Evolutionary conservation across 1,140 invertebrate genomes (phyloP).

Genomic region (Hylyphantes graminicola): DNA sequence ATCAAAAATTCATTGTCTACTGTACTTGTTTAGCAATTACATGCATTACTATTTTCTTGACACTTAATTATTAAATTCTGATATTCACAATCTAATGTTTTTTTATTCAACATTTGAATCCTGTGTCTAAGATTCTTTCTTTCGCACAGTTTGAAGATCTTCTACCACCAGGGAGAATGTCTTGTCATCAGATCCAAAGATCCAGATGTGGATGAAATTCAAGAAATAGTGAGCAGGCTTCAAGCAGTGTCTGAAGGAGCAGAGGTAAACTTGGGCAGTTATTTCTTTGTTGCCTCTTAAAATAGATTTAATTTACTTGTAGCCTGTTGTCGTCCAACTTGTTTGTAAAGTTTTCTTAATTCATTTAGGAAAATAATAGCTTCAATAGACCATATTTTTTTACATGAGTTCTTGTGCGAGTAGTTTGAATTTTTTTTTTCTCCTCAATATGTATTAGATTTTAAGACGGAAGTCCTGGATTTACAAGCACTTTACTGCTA

Average conservation of each 20-base stretch:
- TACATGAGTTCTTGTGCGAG: no score
- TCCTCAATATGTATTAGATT: no score
- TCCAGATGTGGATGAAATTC: slow-evolving; percentile 75
- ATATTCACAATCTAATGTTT: neutral
- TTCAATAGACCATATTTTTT: no score
- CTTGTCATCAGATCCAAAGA: slow-evolving; percentile 72
- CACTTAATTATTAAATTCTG: neutral
- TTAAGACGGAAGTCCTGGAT: no score
- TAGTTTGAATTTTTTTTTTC: no score
- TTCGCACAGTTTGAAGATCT: slow-evolving; percentile 69
- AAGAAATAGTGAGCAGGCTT: slow-evolving; percentile 81
- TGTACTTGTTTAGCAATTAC: no score
- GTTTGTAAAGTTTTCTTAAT: no score
- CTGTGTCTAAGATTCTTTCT: neutral
- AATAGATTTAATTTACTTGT: neutral
- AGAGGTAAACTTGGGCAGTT: slow-evolving; percentile 67
- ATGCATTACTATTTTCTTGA: no score
- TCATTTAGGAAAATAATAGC: no score
- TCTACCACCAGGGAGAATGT: slow-evolving; percentile 82
- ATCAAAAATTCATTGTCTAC: no score
- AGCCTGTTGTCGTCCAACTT: no score
- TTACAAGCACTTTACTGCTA: no score
- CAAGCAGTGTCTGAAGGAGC: slow-evolving; percentile 79
- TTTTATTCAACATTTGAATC: neutral
- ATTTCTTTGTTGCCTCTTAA: neutral